phyloP scores from a whole-genome alignment of 23 tunicate species.

The Oikopleura vanhoeffeni region DNA sequence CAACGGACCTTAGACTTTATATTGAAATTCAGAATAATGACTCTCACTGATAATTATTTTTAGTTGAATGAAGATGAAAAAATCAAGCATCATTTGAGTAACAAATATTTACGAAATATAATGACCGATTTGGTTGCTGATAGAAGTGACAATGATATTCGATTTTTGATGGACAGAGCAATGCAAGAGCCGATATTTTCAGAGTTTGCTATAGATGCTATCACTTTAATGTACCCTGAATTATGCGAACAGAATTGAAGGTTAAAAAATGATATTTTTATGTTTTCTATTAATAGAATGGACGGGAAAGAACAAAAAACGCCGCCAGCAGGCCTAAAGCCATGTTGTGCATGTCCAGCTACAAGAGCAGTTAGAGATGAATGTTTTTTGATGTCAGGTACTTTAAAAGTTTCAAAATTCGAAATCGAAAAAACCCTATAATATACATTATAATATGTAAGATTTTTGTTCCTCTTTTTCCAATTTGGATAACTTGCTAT shows the following conservation, averaged over 20 bases:
- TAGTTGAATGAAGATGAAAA: no score
- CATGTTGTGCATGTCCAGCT: slow-evolving; percentile 69
- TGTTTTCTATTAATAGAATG: no score
- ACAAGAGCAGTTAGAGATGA: slow-evolving; percentile 55
- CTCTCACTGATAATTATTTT: no score
- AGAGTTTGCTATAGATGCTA: background rate
- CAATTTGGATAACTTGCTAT: no score
- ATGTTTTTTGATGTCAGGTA: slow-evolving; percentile 24
- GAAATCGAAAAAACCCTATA: no score
- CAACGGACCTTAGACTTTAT: no score
- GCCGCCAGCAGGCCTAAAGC: slow-evolving; percentile 23
- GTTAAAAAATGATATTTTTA: no score
- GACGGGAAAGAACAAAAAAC: background rate
- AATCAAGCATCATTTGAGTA: background rate
- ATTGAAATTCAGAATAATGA: no score
- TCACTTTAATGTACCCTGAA: background rate
- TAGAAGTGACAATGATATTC: background rate
- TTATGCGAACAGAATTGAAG: background rate
- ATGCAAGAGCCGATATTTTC: background rate
- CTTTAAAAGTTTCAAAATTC: no score
- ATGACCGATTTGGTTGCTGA: background rate
- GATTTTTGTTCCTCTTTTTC: no score
- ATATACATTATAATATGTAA: no score
- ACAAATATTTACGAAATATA: background rate
- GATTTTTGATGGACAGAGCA: background rate